Percentiles rank a stretch among this genome's conserved stretches.
phyloP scores from a whole-genome alignment of 1,140 invertebrate genomes.

The Oedothorax gibbosus region DNA sequence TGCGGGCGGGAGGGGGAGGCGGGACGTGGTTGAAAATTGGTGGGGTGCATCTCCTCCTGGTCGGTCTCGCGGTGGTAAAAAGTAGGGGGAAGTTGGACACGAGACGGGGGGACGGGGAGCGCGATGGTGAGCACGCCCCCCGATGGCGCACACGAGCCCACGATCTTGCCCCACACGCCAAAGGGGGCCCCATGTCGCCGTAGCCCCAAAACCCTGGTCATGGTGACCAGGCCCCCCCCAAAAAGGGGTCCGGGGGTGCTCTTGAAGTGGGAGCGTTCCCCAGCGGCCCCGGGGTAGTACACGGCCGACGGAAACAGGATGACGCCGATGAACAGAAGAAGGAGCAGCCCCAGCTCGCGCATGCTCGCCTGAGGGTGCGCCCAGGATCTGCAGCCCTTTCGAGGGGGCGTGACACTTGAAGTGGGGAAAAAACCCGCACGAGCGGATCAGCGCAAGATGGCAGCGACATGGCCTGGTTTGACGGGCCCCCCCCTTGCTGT shows the following conservation, averaged over 20 bases:
- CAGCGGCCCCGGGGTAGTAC: conserved; percentile 98
- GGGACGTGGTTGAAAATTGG: conserved; percentile 97
- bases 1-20: conserved; percentile 94
- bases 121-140: conserved; percentile 98
- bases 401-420: conserved; percentile 98
- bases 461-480: conserved; percentile 99
- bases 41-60: conserved; percentile 97
- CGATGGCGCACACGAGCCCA: conserved; percentile 98
- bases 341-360: conserved; percentile 98
- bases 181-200: conserved; percentile 98
- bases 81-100: conserved; percentile 98
- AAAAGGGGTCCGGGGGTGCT: conserved; percentile 98
- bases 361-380: conserved; percentile 99
- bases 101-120: conserved; percentile 97
- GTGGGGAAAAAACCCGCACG: conserved; percentile 98
- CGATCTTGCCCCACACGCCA: conserved; percentile 98
- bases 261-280: conserved; percentile 95
- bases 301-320: conserved; percentile 98
- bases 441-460: conserved; percentile 96
- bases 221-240: conserved; percentile 99
- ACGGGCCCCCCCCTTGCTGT: conserved; percentile 57
- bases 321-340: conserved; percentile 99
- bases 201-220: conserved; percentile 98
- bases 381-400: conserved; percentile 97
- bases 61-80: conserved; percentile 99